Evolutionary conservation across 2,888 invertebrate genomes (phyloP).

Genomic region (Drosophila niveifrons): DNA sequence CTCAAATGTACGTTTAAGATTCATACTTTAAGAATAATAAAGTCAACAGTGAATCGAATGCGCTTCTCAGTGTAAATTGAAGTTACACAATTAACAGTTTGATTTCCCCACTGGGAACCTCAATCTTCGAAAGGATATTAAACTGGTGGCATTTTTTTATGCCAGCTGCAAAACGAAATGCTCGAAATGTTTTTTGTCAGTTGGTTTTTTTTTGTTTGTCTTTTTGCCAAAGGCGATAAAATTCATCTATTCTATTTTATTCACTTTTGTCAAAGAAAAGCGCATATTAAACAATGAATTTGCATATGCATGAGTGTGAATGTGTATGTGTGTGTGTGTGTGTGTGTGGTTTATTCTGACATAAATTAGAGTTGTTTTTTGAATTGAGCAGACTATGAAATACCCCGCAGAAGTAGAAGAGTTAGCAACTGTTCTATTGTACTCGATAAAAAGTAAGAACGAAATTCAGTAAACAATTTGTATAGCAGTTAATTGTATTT

Average conservation of each 20-base stretch:
- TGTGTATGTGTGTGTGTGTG: constrained; percentile 16
- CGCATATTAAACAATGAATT: constrained; percentile 37
- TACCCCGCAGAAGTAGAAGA: not conserved
- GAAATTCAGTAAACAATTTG: too few species aligned
- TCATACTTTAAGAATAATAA: too few species aligned
- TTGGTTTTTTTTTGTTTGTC: too few species aligned
- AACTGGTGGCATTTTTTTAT: constrained; percentile 6
- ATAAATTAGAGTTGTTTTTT: not conserved
- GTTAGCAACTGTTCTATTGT: too few species aligned
- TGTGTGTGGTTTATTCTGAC: constrained; percentile 2
- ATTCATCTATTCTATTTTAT: constrained; percentile 16
- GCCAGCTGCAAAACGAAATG: constrained; percentile 7
- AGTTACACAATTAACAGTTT: not conserved
- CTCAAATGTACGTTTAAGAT: too few species aligned
- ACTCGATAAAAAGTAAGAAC: too few species aligned
- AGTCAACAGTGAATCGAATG: too few species aligned
- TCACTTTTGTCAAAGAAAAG: constrained; percentile 22
- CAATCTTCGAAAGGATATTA: constrained; percentile 10
- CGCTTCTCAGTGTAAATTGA: too few species aligned
- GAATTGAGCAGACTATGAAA: not conserved
- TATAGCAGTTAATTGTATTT: too few species aligned
- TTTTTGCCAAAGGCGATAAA: constrained; percentile 10
- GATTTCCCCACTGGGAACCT: not conserved
- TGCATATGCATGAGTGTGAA: constrained; percentile 22
- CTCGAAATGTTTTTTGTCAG: not conserved